Evolutionary conservation across 2,888 invertebrate species (phyloP).

Genomic region (Actias luna): DNA sequence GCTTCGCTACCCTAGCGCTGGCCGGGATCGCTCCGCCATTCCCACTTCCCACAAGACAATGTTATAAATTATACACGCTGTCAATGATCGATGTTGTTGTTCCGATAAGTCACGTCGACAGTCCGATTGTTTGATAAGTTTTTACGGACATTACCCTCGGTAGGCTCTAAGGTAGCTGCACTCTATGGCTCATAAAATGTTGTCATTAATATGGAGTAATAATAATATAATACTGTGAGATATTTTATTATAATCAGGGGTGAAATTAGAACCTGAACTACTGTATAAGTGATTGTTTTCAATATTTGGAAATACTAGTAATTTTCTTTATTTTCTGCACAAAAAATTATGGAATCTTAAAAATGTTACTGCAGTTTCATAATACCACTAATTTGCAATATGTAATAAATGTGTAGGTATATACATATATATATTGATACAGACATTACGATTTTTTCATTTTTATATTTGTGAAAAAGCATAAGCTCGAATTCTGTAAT

Average conservation of each 20-base stretch:
- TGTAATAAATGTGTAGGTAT: too few species aligned
- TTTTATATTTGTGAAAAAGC: too few species aligned
- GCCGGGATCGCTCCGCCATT: constrained; percentile 49
- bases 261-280: not conserved
- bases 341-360: not conserved
- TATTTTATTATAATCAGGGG: not conserved
- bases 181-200: constrained; percentile 29
- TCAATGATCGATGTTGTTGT: constrained; percentile 47
- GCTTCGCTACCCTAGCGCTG: constrained; percentile 21
- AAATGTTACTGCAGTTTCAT: not conserved
- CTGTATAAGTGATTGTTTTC: not conserved
- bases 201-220: constrained; percentile 1
- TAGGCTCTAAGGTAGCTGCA: constrained; percentile 35
- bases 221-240: not conserved
- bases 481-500: too few species aligned
- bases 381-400: too few species aligned
- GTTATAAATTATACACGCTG: constrained; percentile 60
- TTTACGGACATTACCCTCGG: constrained; percentile 48
- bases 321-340: not conserved
- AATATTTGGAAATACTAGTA: not conserved
- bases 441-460: too few species aligned
- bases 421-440: too few species aligned
- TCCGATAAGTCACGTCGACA: constrained; percentile 51
- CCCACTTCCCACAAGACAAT: constrained; percentile 48
- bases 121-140: constrained; percentile 40